Conservation (phyloP, 2,113 vertebrate species). For the rat (Rattus norvegicus) region DNA sequence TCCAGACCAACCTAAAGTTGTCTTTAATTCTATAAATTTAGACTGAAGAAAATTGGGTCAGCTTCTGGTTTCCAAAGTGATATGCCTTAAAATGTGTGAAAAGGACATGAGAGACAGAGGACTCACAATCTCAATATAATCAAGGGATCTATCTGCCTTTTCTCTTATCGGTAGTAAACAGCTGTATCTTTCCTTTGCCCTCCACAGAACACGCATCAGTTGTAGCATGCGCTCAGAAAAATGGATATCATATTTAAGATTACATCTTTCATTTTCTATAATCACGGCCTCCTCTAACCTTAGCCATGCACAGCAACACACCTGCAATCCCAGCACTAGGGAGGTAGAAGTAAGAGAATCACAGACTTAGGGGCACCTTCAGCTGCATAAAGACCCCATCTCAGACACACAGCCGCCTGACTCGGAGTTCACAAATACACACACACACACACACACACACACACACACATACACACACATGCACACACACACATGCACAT, state of each 20-base stretch:
- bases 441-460: neutral
- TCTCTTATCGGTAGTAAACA: neutral
- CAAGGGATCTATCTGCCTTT: neutral
- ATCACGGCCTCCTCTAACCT: neutral
- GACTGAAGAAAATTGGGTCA: neutral
- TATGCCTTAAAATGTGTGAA: neutral
- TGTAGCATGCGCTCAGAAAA: neutral
- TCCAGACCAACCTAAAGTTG: neutral
- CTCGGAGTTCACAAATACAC: neutral
- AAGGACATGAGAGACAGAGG: neutral
- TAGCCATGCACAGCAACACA: too few species aligned
- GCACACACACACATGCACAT: neutral
- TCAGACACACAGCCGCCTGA: neutral
- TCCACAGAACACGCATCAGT: neutral
- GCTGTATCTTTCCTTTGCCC: neutral
- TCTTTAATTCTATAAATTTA: conserved; percentile 37
- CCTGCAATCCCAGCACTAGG: neutral
- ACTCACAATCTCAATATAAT: neutral
- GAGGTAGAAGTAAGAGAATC: neutral
- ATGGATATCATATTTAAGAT: neutral
- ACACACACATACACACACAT: neutral
- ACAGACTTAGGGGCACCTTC: neutral
- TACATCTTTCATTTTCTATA: conserved; percentile 7
- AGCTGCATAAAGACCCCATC: neutral
- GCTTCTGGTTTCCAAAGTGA: neutral